Evolutionary conservation across 2,797 vertebrate species (phyloP), one percentile per base, ranked within the genome.

Genomic region (Amphiprion clarkii): DNA sequence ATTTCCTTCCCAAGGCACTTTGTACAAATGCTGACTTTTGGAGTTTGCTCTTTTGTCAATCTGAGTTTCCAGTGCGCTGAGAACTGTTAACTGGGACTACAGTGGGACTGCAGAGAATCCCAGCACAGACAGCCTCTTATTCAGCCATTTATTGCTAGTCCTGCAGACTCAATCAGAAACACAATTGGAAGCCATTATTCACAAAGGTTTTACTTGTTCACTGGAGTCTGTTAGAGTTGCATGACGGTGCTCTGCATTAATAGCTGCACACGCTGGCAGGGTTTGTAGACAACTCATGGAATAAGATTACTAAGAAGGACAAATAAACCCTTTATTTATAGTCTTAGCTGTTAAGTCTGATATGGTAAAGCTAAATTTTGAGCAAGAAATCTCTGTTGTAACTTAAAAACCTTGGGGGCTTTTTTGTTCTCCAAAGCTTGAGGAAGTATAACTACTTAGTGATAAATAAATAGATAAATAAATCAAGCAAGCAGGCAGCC

Each of bases 1-100:
- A 63, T 80, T 77, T 53, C 29, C 23, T 69, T 78, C 88, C 82
- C 76, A 27, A 25, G 83, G 65, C 42, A 1, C 66, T 61, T 36
- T 40, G 57, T 56, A 9, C 73, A 82, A 87, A 78, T 44, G 81
- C 84, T 84, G 88, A 88, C 83, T 71, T 76, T 46, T 27, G 56
- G 76, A 72, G 74, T 86, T 85, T 85, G 51, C 49, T 6, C 67
- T 69, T 81, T 82, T 80, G 80, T 89, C 87, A 84, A 66, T 82
- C 63, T 52, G 68, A 71, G 42, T 67, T 83, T 79, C 40, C 31
- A 25, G 44, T 6, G 60, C 76, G 60, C 39, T 25, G 67, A 67
- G 59, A 66, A 46, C 53, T 25, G 69, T 68, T 48, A 62, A 52
- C 65, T 2, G 58, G 2, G 61, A 39, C 58, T 51, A 40, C 46